These are phyloP conservation scores for Sweltsa coloradensis DNA, from an alignment of 1,140 invertebrate genomes.

Conservation along the genomic window DNA sequence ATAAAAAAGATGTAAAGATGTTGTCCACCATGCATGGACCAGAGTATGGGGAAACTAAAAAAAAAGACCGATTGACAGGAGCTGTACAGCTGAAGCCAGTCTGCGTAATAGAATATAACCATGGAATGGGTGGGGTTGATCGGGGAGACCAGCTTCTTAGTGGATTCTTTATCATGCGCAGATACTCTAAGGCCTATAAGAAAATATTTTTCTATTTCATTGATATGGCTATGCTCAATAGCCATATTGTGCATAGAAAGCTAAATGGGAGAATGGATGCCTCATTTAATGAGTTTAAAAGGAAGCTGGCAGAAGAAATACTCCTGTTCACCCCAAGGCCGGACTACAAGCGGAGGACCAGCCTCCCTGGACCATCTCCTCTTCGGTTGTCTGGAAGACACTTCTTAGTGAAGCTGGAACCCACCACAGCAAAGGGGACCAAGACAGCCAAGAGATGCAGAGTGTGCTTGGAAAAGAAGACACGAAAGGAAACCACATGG, in stretches of 20 bases:
- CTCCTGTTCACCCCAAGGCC: constrained; percentile 4
- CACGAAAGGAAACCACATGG: background rate
- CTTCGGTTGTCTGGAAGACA: constrained; percentile 15
- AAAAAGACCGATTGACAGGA: too few relatives aligned
- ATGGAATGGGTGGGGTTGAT: constrained; percentile 16
- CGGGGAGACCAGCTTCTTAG: constrained; percentile 14
- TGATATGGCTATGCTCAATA: constrained; percentile 17
- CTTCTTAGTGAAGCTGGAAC: constrained; percentile 14
- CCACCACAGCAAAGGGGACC: constrained; percentile 10
- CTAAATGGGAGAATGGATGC: constrained; percentile 11
- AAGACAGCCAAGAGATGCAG: constrained; percentile 13
- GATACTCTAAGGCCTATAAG: constrained; percentile 14
- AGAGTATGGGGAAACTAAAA: too few relatives aligned
- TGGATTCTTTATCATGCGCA: constrained; percentile 15
- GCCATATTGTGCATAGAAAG: constrained; percentile 11
- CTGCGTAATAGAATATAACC: constrained; percentile 17
- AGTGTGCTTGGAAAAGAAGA: constrained; percentile 9
- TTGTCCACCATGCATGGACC: too few relatives aligned
- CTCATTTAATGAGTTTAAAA: constrained; percentile 12
- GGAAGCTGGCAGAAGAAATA: constrained; percentile 8
- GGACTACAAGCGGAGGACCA: constrained; percentile 7
- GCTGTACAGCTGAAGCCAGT: constrained; percentile 18
- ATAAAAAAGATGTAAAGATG: too few relatives aligned
- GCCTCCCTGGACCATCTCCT: constrained; percentile 11
- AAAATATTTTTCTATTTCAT: constrained; percentile 17